Percentiles rank a stretch among this genome's conserved stretches.
Evolutionary conservation across 1,140 invertebrate species (phyloP).

Genomic region (Habropoda laboriosa): DNA sequence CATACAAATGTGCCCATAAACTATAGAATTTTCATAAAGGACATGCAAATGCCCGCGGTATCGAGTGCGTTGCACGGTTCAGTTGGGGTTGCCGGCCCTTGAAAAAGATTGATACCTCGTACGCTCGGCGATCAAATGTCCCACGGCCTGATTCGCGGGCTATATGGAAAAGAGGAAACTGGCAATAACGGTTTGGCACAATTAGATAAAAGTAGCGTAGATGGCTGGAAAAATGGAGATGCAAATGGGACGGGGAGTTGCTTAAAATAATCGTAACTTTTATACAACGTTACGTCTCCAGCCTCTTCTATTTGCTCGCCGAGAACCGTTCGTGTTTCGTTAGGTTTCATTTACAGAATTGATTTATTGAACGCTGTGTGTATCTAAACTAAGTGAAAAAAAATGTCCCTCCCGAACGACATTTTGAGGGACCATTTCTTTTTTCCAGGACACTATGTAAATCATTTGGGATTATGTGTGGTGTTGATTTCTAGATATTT

Average conservation of each 20-base stretch:
- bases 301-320: no score
- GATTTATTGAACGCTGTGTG: no score
- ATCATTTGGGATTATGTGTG: no score
- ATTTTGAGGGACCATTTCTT: no score
- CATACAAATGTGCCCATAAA: constrained; percentile 82
- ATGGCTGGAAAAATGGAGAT: constrained; percentile 8
- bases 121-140: constrained; percentile 34
- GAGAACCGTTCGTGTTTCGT: no score
- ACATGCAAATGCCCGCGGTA: constrained; percentile 81
- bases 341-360: no score
- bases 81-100: constrained; percentile 41
- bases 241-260: background rate
- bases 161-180: constrained; percentile 1
- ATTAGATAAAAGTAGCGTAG: constrained; percentile 22
- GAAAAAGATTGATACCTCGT: constrained; percentile 65
- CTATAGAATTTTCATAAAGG: constrained; percentile 83
- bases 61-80: constrained; percentile 70
- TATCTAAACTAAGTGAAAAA: no score
- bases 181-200: background rate
- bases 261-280: constrained; percentile 19
- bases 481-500: no score
- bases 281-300: no score
- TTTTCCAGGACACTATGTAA: no score
- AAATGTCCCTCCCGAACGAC: no score
- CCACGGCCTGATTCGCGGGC: constrained; percentile 43